Conservation (phyloP, 2,888 invertebrate species). For the Parelbella ahira region DNA sequence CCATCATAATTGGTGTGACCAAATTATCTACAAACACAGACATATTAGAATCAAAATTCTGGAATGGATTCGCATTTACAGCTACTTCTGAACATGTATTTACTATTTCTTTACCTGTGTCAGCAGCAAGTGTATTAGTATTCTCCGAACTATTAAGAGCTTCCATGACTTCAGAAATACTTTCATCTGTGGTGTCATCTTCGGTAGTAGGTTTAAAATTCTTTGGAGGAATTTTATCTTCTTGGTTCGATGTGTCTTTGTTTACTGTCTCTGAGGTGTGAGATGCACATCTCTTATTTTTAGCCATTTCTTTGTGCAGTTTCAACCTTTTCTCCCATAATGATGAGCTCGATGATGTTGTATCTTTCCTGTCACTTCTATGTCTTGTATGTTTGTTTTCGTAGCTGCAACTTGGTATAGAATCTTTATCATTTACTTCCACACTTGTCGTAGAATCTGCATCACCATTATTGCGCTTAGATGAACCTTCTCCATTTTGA, state of each 20-base stretch:
- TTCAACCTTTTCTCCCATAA: conserved; percentile 37
- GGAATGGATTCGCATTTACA: conserved; percentile 56
- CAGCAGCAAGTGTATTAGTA: conserved; percentile 9
- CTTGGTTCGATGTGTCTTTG: conserved; percentile 35
- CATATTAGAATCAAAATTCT: conserved; percentile 52
- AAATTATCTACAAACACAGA: conserved; percentile 69
- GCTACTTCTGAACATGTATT: conserved; percentile 11
- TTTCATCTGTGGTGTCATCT: too few species aligned
- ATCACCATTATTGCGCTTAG: background rate
- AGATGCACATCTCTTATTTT: conserved; percentile 28
- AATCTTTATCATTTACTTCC: background rate
- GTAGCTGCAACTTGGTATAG: background rate
- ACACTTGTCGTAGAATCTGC: background rate
- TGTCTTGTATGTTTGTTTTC: background rate
- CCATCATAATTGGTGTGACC: conserved; percentile 59
- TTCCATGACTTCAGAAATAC: conserved; percentile 38
- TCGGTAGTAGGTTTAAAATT: conserved; percentile 11
- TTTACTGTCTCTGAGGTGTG: conserved; percentile 36
- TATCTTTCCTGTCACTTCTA: conserved; percentile 10
- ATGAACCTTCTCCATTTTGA: too few species aligned
- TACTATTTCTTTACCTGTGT: too few species aligned
- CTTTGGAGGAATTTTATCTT: conserved; percentile 26
- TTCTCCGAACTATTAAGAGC: conserved; percentile 32
- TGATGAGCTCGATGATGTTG: conserved; percentile 25
- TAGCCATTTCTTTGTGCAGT: conserved; percentile 27